These are phyloP conservation scores for Lindbergichthys nudifrons DNA, from an alignment of 2,797 vertebrate species.

Conservation along the genomic window DNA sequence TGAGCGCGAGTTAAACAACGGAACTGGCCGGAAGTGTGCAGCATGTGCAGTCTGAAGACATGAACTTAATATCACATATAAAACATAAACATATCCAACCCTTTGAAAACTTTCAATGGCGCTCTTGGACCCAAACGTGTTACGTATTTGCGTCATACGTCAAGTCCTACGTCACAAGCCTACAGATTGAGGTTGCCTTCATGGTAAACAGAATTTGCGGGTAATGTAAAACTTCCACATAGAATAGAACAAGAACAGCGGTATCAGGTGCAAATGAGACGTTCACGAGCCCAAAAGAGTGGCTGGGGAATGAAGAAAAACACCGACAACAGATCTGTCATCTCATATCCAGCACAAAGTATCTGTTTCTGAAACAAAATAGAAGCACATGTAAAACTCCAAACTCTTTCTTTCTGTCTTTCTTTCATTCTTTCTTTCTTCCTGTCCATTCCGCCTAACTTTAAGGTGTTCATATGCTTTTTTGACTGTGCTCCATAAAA, in stretches of 20 bases:
- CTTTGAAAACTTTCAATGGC: slow-evolving; percentile 42
- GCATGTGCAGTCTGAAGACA: accelerated
- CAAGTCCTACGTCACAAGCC: slow-evolving; percentile 32
- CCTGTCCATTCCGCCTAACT: no score
- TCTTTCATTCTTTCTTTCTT: no score
- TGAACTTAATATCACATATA: accelerated
- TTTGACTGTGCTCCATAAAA: no score
- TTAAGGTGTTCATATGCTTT: no score
- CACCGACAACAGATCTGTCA: background rate
- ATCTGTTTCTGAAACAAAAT: background rate
- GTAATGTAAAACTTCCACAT: background rate
- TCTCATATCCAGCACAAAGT: background rate
- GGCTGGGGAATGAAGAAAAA: background rate
- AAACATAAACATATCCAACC: slow-evolving; percentile 24
- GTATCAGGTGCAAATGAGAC: background rate
- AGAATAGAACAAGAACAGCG: no score
- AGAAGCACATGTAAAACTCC: background rate
- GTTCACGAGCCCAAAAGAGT: background rate
- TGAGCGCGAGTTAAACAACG: background rate
- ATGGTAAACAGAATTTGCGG: background rate
- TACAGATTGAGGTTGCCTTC: background rate
- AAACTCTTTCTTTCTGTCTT: no score
- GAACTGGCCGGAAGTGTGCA: accelerated
- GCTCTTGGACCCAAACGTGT: slow-evolving; percentile 34
- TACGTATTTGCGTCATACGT: slow-evolving; percentile 44